A percentile compares a stretch with the other conserved stretches of the same genome.
Evolutionary conservation across 2,797 vertebrate genomes (phyloP).

Genomic region (Melanotaenia boesemani): DNA sequence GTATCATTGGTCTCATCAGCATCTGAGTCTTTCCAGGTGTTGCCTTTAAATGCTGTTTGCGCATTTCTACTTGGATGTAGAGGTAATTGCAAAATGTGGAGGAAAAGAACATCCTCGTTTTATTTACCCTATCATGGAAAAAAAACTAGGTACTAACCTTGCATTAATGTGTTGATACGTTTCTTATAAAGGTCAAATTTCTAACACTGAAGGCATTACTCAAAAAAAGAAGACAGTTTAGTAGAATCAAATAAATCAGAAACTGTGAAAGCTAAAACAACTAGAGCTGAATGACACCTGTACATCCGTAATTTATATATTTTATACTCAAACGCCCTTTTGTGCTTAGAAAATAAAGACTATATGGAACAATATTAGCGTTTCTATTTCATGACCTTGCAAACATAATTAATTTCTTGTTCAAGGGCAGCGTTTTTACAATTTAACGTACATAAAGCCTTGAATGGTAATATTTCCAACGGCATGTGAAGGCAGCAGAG

Average conservation of each 20-base stretch:
- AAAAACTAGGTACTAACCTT: background rate
- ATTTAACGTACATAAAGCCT: too few species aligned
- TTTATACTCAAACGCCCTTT: background rate
- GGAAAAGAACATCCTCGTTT: background rate
- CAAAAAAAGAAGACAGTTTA: too few species aligned
- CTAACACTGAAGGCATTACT: too few species aligned
- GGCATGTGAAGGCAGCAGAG: conserved; percentile 34
- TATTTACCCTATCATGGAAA: background rate
- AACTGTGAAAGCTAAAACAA: too few species aligned
- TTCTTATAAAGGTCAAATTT: background rate
- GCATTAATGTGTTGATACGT: background rate
- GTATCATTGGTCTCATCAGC: background rate
- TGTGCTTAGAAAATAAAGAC: background rate
- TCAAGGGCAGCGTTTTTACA: background rate
- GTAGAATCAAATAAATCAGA: too few species aligned
- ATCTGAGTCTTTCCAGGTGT: background rate
- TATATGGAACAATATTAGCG: background rate
- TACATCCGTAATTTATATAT: background rate
- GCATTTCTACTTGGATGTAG: fast-evolving
- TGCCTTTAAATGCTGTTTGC: conserved; percentile 7
- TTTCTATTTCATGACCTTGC: background rate
- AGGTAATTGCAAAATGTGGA: background rate
- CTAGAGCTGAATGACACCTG: background rate
- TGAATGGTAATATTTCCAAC: background rate
- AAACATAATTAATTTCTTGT: background rate